Evolutionary conservation across 2,888 invertebrate species (phyloP).

Genomic region (Oxyteleia sp.): DNA sequence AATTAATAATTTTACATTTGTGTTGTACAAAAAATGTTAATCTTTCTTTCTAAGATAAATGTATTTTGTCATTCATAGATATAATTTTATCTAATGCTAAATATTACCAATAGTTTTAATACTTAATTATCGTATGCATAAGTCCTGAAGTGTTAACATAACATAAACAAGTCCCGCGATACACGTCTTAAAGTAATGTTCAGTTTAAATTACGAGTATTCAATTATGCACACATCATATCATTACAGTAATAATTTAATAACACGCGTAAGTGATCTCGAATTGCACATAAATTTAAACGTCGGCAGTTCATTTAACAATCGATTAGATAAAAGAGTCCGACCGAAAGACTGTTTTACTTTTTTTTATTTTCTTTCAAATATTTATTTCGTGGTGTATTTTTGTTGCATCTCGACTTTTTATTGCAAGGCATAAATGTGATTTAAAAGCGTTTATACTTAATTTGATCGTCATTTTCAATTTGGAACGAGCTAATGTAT

Average conservation of each 20-base stretch:
- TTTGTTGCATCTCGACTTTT: slow-evolving; percentile 7
- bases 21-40: too few species aligned
- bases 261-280: slow-evolving; percentile 16
- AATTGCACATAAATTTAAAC: slow-evolving; percentile 15
- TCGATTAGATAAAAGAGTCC: slow-evolving; percentile 10
- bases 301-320: slow-evolving; percentile 26
- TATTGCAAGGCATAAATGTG: slow-evolving; percentile 15
- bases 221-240: slow-evolving; percentile 53
- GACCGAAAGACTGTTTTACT: too few species aligned
- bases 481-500: slow-evolving; percentile 9
- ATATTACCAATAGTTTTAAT: too few species aligned
- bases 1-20: too few species aligned
- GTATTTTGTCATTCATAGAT: too few species aligned
- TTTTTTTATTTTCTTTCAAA: too few species aligned
- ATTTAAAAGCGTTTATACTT: slow-evolving; percentile 32
- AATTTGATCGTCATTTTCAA: slow-evolving; percentile 23
- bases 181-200: slow-evolving; percentile 29
- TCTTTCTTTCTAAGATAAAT: too few species aligned
- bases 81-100: too few species aligned
- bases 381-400: too few species aligned
- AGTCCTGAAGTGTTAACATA: slow-evolving; percentile 38
- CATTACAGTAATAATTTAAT: slow-evolving; percentile 52
- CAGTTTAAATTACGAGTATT: slow-evolving; percentile 41
- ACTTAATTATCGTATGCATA: slow-evolving; percentile 44
- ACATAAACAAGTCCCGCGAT: slow-evolving; percentile 19